Evolutionary conservation across 2,113 vertebrate genomes (phyloP).

Genomic region (Myrmecophaga tridactyla): DNA sequence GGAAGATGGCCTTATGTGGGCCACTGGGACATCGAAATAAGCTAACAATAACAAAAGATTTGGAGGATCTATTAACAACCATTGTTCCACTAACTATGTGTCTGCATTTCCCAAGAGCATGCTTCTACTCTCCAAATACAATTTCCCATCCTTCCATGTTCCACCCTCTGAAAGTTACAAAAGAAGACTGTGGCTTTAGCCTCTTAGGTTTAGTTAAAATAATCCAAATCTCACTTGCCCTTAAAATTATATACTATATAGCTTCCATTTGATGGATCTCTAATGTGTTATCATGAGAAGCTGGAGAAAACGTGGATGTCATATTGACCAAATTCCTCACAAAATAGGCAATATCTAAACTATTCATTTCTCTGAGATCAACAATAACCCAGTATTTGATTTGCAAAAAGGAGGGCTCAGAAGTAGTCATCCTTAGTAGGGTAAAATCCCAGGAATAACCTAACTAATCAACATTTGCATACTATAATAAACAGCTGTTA

Average conservation of each 20-base stretch:
- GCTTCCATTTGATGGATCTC: background rate
- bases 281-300: background rate
- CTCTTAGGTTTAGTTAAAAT: background rate
- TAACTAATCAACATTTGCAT: background rate
- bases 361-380: background rate
- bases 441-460: background rate
- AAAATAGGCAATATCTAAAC: background rate
- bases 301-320: too few relatives aligned
- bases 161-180: background rate
- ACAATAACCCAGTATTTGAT: too few relatives aligned
- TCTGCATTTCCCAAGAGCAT: background rate
- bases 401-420: background rate
- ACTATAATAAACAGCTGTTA: background rate
- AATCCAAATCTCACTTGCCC: background rate
- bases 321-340: background rate
- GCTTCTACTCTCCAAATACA: background rate
- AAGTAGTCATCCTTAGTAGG: too few relatives aligned
- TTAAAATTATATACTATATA: background rate
- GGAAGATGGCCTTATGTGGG: background rate
- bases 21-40: background rate
- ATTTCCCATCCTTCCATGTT: background rate
- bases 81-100: background rate
- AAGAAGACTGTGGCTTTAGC: background rate
- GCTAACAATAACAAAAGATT: background rate
- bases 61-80: background rate